Evolutionary conservation across 2,797 vertebrate species (phyloP).

Genomic region (Picus viridis): DNA sequence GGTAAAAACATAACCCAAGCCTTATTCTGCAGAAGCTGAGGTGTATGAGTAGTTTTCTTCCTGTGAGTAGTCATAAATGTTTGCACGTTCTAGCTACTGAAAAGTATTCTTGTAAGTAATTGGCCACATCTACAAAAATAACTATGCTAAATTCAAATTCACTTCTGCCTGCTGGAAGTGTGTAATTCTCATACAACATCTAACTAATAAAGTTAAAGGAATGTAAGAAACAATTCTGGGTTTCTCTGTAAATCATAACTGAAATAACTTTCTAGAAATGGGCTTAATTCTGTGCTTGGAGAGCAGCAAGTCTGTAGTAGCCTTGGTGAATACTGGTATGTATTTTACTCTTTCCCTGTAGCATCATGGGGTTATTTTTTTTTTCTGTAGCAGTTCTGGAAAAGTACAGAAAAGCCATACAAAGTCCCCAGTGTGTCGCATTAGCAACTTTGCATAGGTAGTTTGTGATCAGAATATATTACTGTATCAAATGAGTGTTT

Average conservation of each 20-base stretch:
- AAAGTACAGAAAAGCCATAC: constrained; percentile 69
- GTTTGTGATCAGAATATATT: constrained; percentile 74
- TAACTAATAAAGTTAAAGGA: constrained; percentile 56
- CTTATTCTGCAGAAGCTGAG: neutral
- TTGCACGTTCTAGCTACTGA: constrained; percentile 14
- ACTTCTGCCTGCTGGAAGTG: constrained; percentile 56
- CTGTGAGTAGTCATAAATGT: neutral
- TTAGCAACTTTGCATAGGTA: constrained; percentile 55
- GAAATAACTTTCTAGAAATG: constrained; percentile 61
- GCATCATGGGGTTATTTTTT: neutral
- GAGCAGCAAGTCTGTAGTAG: neutral
- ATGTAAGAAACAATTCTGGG: constrained; percentile 55
- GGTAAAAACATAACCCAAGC: constrained; percentile 14
- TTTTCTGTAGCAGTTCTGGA: constrained; percentile 64
- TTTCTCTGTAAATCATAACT: constrained; percentile 54
- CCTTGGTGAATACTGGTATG: constrained; percentile 6
- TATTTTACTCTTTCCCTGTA: constrained; percentile 36
- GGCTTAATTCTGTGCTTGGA: constrained; percentile 24
- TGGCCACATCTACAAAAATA: constrained; percentile 59
- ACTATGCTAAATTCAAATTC: constrained; percentile 65
- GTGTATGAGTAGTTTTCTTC: neutral
- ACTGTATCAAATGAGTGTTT: constrained; percentile 52
- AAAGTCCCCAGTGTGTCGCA: constrained; percentile 65
- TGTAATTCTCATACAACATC: constrained; percentile 59
- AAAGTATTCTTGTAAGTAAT: constrained; percentile 55